Percentiles rank a stretch among this genome's conserved stretches.
These are phyloP conservation scores for Asteroscopus sphinx DNA, from an alignment of 2,888 invertebrate genomes.

Conservation along the genomic window DNA sequence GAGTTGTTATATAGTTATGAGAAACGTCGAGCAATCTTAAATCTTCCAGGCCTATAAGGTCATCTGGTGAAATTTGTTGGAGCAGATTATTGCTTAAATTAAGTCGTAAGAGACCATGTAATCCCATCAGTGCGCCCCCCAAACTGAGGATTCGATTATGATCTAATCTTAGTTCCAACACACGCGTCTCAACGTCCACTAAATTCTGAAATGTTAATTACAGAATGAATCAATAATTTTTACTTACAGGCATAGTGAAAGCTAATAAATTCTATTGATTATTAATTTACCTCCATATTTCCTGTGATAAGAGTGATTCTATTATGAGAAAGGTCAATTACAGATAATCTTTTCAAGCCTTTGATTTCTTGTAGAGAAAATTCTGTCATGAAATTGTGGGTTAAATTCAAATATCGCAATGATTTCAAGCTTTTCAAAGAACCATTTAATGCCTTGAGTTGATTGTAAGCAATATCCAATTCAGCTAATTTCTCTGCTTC, in stretches of 20 bases:
- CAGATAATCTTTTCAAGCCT: slow-evolving; percentile 92
- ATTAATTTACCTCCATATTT: slow-evolving; percentile 90
- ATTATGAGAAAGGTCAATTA: slow-evolving; percentile 94
- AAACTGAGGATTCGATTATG: slow-evolving; percentile 93
- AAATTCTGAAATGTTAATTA: slow-evolving; percentile 89
- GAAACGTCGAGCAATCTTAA: slow-evolving; percentile 94
- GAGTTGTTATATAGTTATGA: slow-evolving; percentile 93
- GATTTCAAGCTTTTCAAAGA: slow-evolving; percentile 92
- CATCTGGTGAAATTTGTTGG: slow-evolving; percentile 93
- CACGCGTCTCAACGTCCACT: slow-evolving; percentile 93
- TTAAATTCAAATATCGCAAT: slow-evolving; percentile 92
- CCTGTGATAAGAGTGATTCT: slow-evolving; percentile 92
- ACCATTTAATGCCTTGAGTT: slow-evolving; percentile 92
- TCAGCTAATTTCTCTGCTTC: slow-evolving; percentile 92
- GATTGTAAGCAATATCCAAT: slow-evolving; percentile 93
- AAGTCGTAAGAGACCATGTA: slow-evolving; percentile 92
- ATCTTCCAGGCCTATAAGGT: slow-evolving; percentile 94
- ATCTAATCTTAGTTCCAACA: slow-evolving; percentile 93
- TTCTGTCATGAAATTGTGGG: slow-evolving; percentile 93
- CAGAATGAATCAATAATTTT: neutral
- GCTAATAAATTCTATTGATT: neutral
- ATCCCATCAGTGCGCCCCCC: slow-evolving; percentile 93
- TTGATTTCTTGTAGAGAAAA: slow-evolving; percentile 95
- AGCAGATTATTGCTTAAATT: slow-evolving; percentile 94
- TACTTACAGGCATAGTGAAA: neutral